phyloP scores from a whole-genome alignment of 2,888 invertebrate genomes.

The Ichneumon xanthorius region DNA sequence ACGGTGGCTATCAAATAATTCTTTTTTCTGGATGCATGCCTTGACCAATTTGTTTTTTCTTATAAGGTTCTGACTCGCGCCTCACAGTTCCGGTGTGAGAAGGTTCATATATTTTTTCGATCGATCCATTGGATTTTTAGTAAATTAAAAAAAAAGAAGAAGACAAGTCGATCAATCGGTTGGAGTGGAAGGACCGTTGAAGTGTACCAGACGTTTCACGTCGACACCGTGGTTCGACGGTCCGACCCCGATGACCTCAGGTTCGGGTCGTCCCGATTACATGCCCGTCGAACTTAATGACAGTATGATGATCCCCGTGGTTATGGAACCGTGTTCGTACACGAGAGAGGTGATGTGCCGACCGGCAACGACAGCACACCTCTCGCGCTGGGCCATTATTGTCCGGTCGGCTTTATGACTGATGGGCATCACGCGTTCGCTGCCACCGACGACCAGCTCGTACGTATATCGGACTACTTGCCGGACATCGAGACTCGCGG shows the following conservation, averaged over 20 bases:
- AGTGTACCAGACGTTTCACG: constrained; percentile 44
- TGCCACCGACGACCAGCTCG: constrained; percentile 57
- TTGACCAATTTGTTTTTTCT: too few species aligned
- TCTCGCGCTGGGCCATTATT: constrained; percentile 27
- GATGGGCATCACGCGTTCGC: constrained; percentile 79
- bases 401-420: constrained; percentile 75
- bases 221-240: constrained; percentile 58
- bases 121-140: not conserved
- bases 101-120: too few species aligned
- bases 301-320: constrained; percentile 76
- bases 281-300: constrained; percentile 82
- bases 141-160: not conserved
- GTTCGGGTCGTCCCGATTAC: constrained; percentile 73
- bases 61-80: too few species aligned
- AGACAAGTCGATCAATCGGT: constrained; percentile 9
- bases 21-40: too few species aligned
- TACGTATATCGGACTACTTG: constrained; percentile 67
- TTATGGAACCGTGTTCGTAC: constrained; percentile 45
- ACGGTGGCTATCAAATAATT: too few species aligned
- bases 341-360: constrained; percentile 39
- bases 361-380: constrained; percentile 40
- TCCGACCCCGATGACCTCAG: constrained; percentile 45
- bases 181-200: constrained; percentile 35
- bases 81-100: too few species aligned
- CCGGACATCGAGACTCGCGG: constrained; percentile 59